phyloP scores from a whole-genome alignment of 2,113 vertebrate genomes.

The Galeopterus variegatus region DNA sequence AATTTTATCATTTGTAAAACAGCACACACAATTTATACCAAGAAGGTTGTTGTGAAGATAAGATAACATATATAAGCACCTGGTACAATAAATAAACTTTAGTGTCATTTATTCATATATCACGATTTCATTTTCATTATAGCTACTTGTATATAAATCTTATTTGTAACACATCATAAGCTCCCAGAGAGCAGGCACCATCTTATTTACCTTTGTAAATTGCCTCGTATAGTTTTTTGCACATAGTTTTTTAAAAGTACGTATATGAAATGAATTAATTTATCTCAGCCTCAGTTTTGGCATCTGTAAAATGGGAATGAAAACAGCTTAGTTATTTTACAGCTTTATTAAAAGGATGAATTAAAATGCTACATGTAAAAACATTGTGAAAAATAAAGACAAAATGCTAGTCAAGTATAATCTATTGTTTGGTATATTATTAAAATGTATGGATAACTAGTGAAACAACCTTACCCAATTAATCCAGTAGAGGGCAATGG shows the following conservation, averaged over 20 bases:
- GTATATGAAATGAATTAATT: not conserved
- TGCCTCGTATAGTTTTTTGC: not conserved
- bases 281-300: constrained; percentile 55
- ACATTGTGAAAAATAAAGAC: not conserved
- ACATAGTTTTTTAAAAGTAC: not conserved
- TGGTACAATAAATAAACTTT: not conserved
- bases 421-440: not conserved
- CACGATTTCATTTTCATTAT: not conserved
- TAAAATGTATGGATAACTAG: not conserved
- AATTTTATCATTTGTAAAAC: not conserved
- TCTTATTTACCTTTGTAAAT: not conserved
- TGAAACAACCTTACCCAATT: constrained; percentile 7
- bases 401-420: not conserved
- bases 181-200: not conserved
- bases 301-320: constrained; percentile 79
- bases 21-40: not conserved
- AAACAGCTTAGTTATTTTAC: not conserved
- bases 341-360: not conserved
- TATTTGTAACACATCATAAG: not conserved
- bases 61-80: not conserved
- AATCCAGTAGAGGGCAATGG: constrained; percentile 81
- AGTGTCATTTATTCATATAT: not conserved
- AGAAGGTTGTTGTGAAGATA: not conserved
- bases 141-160: not conserved
- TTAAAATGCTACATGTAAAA: not conserved